Evolutionary conservation across 2,113 vertebrate species (phyloP).

Genomic region (Odontesthes bonariensis): DNA sequence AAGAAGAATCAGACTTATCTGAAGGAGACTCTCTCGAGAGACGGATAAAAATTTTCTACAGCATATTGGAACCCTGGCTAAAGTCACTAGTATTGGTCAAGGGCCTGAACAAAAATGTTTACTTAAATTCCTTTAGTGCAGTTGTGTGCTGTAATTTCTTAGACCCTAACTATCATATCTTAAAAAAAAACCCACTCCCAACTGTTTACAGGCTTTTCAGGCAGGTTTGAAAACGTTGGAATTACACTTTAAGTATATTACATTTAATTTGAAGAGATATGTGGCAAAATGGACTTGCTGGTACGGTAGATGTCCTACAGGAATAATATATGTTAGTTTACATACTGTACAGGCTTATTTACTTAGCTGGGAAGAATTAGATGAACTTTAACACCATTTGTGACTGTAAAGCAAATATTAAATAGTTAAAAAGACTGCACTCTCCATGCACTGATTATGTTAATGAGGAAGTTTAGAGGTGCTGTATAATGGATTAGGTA

Average conservation of each 20-base stretch:
- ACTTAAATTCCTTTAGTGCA: slow-evolving; percentile 23
- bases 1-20: slow-evolving; percentile 22
- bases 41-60: slow-evolving; percentile 29
- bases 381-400: neutral
- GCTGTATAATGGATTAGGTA: neutral
- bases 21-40: slow-evolving; percentile 21
- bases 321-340: neutral
- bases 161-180: neutral
- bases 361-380: neutral
- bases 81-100: slow-evolving; percentile 17
- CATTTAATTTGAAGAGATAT: neutral
- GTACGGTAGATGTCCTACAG: neutral
- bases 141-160: slow-evolving; percentile 12
- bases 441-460: neutral
- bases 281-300: too few relatives aligned
- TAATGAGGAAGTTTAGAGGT: neutral
- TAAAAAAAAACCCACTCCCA: neutral
- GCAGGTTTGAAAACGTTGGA: neutral
- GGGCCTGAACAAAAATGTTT: slow-evolving; percentile 15
- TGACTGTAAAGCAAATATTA: neutral
- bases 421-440: neutral
- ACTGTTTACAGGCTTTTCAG: neutral
- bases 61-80: slow-evolving; percentile 19
- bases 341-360: neutral
- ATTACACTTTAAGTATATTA: neutral